phyloP scores from a whole-genome alignment of 2,797 vertebrate genomes.

The Siniperca undulata region DNA sequence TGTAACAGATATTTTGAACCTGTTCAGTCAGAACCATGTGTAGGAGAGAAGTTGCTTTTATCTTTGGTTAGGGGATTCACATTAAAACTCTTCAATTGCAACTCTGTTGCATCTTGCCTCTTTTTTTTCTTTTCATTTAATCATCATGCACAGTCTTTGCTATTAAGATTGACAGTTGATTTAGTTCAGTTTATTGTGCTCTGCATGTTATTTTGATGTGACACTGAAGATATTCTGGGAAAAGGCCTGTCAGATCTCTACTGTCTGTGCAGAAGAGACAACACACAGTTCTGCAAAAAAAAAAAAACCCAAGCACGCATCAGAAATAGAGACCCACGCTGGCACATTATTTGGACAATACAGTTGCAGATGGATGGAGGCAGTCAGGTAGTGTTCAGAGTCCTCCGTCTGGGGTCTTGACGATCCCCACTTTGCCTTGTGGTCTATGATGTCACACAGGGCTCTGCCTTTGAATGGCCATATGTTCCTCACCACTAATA shows the following conservation, averaged over 20 bases:
- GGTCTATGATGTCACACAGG: constrained; percentile 88
- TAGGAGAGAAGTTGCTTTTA: constrained; percentile 19
- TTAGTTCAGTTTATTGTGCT: constrained; percentile 9
- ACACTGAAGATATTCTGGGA: background rate
- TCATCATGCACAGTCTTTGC: background rate
- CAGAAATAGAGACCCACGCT: constrained; percentile 29
- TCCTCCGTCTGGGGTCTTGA: constrained; percentile 78
- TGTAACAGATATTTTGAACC: constrained; percentile 57
- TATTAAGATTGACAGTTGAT: constrained; percentile 11
- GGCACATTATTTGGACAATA: constrained; percentile 47
- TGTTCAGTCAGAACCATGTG: constrained; percentile 44
- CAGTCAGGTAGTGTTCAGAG: constrained; percentile 80
- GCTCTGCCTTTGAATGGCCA: constrained; percentile 88
- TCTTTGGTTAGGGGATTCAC: constrained; percentile 3
- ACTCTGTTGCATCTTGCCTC: constrained; percentile 7
- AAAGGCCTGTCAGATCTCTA: background rate
- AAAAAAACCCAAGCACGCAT: background rate
- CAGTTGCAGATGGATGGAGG: constrained; percentile 58
- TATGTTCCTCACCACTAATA: constrained; percentile 90
- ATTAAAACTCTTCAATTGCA: background rate
- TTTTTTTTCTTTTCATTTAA: constrained; percentile 17
- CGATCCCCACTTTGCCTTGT: constrained; percentile 81
- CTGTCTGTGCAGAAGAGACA: constrained; percentile 7
- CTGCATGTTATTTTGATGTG: constrained; percentile 17
- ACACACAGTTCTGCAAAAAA: background rate